Evolutionary conservation across 2,888 invertebrate genomes (phyloP), one percentile per base, ranked within the genome.

Genomic region (Lasioglossum oenotherae): DNA sequence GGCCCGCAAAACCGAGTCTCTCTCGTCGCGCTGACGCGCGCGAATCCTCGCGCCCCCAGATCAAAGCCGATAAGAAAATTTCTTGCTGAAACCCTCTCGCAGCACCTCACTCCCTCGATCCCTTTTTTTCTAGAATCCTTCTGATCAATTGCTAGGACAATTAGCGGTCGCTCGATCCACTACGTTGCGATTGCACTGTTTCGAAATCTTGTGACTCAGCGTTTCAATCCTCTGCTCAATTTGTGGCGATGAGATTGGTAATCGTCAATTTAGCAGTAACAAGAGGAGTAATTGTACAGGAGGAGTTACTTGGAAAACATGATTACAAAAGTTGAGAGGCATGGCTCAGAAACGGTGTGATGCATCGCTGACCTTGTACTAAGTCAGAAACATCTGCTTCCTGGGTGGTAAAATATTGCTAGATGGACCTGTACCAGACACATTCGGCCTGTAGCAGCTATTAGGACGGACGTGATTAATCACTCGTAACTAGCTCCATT

Each of bases 61-160:
- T 74, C 53, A 60, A 60, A 60, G 60, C 60, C 27, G 60, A 60
- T 60, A 60, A 60, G 27, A 27, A 60, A 60, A 60, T 60, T 60
- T 60, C 60, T 60, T 60, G 60, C 60, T 60, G n/a, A 60, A 60
- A 60, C 60, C 5, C 27, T 60, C 27, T 60, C 14, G 14, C 60
- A 5, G n/a, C 27, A 12, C n/a, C 4, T 4, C 12, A 14, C 12
- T 60, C 60, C 1, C 27, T 27, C 27, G 60, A 27, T 60, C 60
- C 12, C 27, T 60, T 60, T 27, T 27, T 27, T n/a, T 60, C 27
- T 23, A 23, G 14, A 60, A 27, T 14, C 14, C 1, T 60, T 60
- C 27, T 27, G 14, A 60, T 4, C 14, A 60, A 60, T 60, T 12
- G 14, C 14, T 16, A 16, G 27, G 27, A 27, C 27, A 16, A 60